Evolutionary conservation across 2,888 invertebrate genomes (phyloP).

Genomic region (Epinotia bilunana): DNA sequence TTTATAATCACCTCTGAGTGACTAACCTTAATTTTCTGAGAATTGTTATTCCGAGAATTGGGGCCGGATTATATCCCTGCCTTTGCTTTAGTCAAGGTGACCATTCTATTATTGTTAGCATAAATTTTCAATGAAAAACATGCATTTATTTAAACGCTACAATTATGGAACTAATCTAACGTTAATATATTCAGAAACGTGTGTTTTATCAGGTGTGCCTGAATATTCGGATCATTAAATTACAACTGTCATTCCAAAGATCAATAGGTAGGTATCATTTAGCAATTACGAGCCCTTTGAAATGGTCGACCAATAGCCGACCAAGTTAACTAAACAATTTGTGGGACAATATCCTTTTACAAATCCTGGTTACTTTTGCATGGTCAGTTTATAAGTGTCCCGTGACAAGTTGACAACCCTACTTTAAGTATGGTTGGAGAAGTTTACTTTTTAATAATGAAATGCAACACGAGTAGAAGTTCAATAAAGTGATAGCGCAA

Average conservation of each 20-base stretch:
- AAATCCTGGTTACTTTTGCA: background rate
- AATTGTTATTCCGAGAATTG: too few species aligned
- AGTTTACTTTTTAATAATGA: conserved; percentile 76
- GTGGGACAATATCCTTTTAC: background rate
- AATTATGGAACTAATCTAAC: background rate
- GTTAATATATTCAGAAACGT: conserved; percentile 6
- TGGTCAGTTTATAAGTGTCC: background rate
- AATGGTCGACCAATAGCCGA: conserved; percentile 1
- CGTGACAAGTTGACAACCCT: conserved; percentile 43
- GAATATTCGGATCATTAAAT: conserved; percentile 19
- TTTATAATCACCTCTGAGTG: too few species aligned
- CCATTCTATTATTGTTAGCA: background rate
- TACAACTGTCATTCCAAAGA: background rate
- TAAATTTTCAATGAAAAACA: background rate
- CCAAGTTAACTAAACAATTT: background rate
- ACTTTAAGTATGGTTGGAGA: conserved; percentile 57
- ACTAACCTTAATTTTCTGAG: too few species aligned
- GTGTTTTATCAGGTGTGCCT: conserved; percentile 14
- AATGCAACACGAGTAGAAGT: conserved; percentile 73
- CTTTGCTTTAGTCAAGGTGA: background rate
- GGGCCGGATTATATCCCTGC: background rate
- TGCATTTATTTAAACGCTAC: background rate
- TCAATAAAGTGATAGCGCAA: conserved; percentile 70
- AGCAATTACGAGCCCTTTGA: background rate
- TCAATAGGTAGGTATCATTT: conserved; percentile 17